Percentiles rank a stretch among this genome's conserved stretches.
These are phyloP conservation scores for Loris lydekkerianus DNA, from an alignment of 2,797 vertebrate species.

Conservation along the genomic window DNA sequence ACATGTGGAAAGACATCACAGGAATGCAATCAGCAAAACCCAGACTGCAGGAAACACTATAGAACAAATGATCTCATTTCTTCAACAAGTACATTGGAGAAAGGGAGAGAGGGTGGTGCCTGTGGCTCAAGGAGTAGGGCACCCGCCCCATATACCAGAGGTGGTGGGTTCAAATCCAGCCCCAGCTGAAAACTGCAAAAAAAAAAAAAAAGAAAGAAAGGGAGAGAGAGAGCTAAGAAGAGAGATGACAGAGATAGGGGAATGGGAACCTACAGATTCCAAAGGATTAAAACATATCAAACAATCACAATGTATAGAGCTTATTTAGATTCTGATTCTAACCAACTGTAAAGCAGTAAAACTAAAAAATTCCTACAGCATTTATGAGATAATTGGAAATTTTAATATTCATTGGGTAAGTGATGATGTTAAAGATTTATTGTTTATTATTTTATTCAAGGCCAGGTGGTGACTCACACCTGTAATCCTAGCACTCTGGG, in stretches of 20 bases:
- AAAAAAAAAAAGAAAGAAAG: no score
- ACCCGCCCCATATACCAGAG: no score
- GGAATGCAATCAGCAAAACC: conserved; percentile 34
- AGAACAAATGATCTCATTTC: conserved; percentile 52
- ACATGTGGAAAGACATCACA: conserved; percentile 9
- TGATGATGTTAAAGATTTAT: conserved; percentile 12
- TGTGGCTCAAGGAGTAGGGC: no score
- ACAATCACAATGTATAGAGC: neutral
- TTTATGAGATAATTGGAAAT: conserved; percentile 50
- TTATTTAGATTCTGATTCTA: conserved; percentile 28
- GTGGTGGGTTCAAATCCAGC: no score
- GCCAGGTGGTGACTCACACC: no score
- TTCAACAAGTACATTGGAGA: conserved; percentile 52
- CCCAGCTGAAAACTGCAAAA: no score
- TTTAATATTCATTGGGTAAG: conserved; percentile 25
- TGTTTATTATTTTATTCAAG: neutral
- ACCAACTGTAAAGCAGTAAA: conserved; percentile 45
- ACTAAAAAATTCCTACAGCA: neutral
- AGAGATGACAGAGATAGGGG: neutral
- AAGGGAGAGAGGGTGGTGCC: neutral
- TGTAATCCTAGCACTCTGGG: no score
- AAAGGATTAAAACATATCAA: conserved; percentile 40
- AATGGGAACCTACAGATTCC: neutral
- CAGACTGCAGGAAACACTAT: conserved; percentile 23
- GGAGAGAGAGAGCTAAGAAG: neutral